A percentile compares a stretch with the other conserved stretches of the same genome.
Conservation (phyloP, 2,888 invertebrate genomes). For the Andrena flavipes region DNA sequence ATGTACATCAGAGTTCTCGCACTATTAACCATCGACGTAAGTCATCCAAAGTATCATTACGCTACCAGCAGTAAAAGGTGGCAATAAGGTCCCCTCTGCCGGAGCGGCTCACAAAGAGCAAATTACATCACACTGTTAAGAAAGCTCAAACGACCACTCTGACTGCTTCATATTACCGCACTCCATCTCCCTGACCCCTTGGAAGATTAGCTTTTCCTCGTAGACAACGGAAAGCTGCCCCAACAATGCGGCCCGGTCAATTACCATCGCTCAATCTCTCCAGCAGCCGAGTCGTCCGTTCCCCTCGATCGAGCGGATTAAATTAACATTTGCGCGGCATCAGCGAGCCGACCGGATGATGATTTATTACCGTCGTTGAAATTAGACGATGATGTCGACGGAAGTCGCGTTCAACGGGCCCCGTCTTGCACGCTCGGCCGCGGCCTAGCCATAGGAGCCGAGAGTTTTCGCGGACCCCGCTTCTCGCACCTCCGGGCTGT, state of each 20-base stretch:
- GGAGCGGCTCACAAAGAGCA: neutral
- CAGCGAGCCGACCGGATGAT: neutral
- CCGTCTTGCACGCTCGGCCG: neutral
- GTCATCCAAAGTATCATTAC: no score
- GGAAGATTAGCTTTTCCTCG: neutral
- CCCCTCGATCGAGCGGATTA: conserved; percentile 9
- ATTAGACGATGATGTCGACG: conserved; percentile 9
- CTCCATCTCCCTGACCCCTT: no score
- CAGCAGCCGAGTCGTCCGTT: neutral
- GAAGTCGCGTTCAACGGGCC: neutral
- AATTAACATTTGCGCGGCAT: conserved; percentile 15
- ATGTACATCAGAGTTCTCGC: no score
- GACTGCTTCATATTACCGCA: no score
- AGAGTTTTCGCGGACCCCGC: conserved; percentile 32
- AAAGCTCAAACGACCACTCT: no score
- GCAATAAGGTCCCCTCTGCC: neutral
- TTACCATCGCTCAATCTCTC: conserved; percentile 10
- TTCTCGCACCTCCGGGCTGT: conserved; percentile 62
- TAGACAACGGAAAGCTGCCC: neutral
- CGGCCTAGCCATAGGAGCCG: neutral
- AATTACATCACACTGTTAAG: neutral
- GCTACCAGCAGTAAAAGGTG: no score
- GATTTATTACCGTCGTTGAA: conserved; percentile 14
- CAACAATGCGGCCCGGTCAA: neutral
- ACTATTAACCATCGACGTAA: no score